Base-by-base conservation (phyloP, 2,888 invertebrate species). In the Myathropa florea region DNA sequence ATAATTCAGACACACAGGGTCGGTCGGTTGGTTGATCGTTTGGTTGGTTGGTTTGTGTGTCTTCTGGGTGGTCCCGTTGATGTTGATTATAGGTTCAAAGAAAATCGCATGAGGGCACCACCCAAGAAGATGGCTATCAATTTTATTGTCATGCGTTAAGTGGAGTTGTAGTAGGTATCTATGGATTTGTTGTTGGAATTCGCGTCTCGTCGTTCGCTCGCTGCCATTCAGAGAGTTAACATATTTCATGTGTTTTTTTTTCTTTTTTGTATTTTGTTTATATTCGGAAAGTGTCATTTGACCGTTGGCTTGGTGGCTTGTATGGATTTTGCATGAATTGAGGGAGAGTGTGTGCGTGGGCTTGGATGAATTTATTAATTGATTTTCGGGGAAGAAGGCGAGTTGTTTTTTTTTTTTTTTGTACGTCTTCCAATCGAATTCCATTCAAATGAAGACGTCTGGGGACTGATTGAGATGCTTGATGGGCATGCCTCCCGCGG, bases 51-150 rank as follows among this genome's bases (percentile, higher is more conserved):
- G 53, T 82, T 59, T 60, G 55, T 59, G 67, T 57, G 24, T 68
- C 72, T 76, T 39, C 46, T 82, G 85, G 85, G 85, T 85, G 85
- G 85, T 77, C 85, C 60, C 36, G 77, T 77, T 80, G 67, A 73
- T 82, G 77, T 82, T 85, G 82, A 85, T 86, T 86, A 86, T 78
- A 78, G 85, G 85, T 83, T 83, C 85, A 86, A 86, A 83, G 83
- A 86, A 83, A 86, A 83, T 79, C 78, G 78, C 83, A 83, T 86
- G 86, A 83, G 73, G 82, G 83, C 70, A 83, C 86, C 86, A 86
- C 86, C 86, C 86, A 86, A 86, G 86, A 79, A 78, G 86, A 78
- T 79, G 83, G 75, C 78, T 79, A 86, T 83, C 81, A 85, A 85
- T 76, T 85, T 85, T 76, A 81, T 72, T 85, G 84, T 77, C 84